A percentile compares a stretch with the other conserved stretches of the same genome.
phyloP scores from a whole-genome alignment of 2,113 vertebrate genomes.

The Podiceps cristatus region DNA sequence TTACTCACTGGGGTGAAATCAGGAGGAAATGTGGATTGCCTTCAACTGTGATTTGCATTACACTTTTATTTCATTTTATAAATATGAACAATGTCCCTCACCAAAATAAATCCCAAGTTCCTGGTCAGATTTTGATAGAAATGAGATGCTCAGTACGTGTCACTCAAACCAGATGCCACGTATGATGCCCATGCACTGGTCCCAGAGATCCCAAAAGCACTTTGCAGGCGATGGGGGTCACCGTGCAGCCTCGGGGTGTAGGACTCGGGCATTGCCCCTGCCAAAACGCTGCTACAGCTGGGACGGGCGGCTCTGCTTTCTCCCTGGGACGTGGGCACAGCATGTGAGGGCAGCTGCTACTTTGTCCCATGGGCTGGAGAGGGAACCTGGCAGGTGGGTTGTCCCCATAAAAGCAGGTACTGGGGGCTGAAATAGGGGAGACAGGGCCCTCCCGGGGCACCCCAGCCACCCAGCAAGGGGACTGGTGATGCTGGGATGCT shows the following conservation, averaged over 20 bases:
- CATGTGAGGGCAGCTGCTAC: fast-evolving
- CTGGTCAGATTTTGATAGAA: not conserved
- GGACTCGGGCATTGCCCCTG: not conserved
- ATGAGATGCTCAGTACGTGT: fast-evolving
- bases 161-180: not conserved
- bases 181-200: fast-evolving
- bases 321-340: not conserved
- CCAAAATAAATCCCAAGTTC: not conserved
- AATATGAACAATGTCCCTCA: fast-evolving
- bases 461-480: not conserved
- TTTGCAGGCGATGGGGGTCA: not conserved
- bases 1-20: not conserved
- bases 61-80: not conserved
- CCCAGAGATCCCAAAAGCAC: not conserved
- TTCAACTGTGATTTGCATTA: not conserved
- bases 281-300: not conserved
- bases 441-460: fast-evolving
- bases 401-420: not conserved
- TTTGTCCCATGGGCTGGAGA: not conserved
- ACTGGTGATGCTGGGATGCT: not conserved
- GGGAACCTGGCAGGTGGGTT: not conserved
- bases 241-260: fast-evolving
- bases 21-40: not conserved
- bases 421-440: fast-evolving
- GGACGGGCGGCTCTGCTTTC: not conserved